Evolutionary conservation across 2,888 invertebrate species (phyloP), one percentile per base, ranked within the genome.

Genomic region (Cataglyphis altisquamis): DNA sequence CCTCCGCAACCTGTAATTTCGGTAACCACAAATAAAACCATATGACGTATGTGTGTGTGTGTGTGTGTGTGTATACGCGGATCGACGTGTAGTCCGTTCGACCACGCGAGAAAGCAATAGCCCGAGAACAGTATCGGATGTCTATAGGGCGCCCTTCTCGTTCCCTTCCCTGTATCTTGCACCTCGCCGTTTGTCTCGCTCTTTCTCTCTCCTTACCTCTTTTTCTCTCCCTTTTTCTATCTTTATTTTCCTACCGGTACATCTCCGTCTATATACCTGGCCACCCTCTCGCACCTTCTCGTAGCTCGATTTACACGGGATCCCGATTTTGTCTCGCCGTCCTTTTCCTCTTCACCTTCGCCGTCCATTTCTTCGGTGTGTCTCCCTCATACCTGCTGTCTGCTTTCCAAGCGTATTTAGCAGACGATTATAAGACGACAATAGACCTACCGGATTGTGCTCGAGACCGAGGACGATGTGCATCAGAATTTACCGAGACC

Each of bases 391-490:
- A 25, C 32, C 57, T 57, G 55, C 25, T 41, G 64, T 29, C 39
- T 62, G 39, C 25, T 77, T 60, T 63, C 63, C 57, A 75, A 84
- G 91, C 87, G 90, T 92, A 92, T 92, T 93, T 92, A 93, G 91
- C 92, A 92, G 93, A n/a, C 92, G 93, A 93, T 93, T 93, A 93
- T 91, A 90, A 93, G 91, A 91, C 91, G 91, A 93, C 92, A 91
- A 93, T 93, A 92, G 93, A 92, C 92, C 92, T 89, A 91, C 91
- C 90, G 91, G 92, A 90, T 91, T 90, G 90, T 85, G 84, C 80
- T 75, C 83, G 84, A 85, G 41, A 66, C 48, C 63, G 67, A 25
- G 67, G 70, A 73, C 73, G 74, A 39, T 29, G 48, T 41, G 60
- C 41, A 67, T 18, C 18, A 64, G 57, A 82, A 82, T 68, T 62